These are phyloP conservation scores for Drosophila oshimai DNA, from an alignment of 1,140 invertebrate genomes.

Conservation along the genomic window DNA sequence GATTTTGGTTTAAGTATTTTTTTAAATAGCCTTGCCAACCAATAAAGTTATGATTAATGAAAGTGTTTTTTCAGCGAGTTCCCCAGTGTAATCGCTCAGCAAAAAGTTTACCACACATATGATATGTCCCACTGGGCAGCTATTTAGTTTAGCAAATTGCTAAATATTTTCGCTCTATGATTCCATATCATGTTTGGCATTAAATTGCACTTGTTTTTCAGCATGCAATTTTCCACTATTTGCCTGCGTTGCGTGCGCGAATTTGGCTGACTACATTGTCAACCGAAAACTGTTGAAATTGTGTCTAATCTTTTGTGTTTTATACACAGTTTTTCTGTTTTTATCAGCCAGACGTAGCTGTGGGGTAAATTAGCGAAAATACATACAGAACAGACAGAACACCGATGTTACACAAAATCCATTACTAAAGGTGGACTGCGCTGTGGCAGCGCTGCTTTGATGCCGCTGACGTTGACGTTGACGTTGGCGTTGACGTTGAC, in stretches of 20 bases:
- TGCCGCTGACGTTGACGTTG: conserved; percentile 14
- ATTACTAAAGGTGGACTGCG: conserved; percentile 25
- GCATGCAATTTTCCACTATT: conserved; percentile 15
- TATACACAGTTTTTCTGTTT: neutral
- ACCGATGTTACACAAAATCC: conserved; percentile 13
- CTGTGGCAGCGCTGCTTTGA: neutral
- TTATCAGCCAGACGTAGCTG: neutral
- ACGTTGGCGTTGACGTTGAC: conserved; percentile 12
- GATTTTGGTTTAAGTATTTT: neutral
- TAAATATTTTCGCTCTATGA: conserved; percentile 4
- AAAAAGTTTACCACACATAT: too few species aligned
- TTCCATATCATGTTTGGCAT: conserved; percentile 27
- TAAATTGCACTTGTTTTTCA: neutral
- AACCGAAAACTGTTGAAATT: neutral
- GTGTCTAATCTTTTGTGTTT: conserved; percentile 4
- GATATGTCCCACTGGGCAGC: conserved; percentile 4
- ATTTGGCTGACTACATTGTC: conserved; percentile 15
- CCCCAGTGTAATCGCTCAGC: neutral
- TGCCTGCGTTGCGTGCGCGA: conserved; percentile 9
- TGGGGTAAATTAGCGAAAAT: conserved; percentile 26
- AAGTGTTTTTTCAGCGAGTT: neutral
- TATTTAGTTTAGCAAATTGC: conserved; percentile 13
- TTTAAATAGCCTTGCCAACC: neutral
- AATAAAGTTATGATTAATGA: conserved; percentile 2
- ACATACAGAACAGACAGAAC: conserved; percentile 2